A percentile compares a stretch with the other conserved stretches of the same genome.
Conservation (phyloP, 2,888 invertebrate genomes). For the Orthosia gothica region DNA sequence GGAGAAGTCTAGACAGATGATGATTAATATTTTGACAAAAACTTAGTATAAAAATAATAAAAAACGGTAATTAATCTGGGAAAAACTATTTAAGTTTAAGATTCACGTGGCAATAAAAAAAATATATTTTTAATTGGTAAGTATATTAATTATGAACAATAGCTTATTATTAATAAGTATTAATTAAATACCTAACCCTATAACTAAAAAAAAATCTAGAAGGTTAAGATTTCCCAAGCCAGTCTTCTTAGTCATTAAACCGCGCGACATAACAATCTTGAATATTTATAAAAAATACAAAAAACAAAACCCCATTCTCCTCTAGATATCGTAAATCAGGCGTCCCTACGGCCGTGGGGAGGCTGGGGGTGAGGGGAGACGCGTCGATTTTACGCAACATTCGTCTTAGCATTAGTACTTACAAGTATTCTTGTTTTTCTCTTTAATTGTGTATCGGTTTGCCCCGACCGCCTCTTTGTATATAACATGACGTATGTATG, state of each 20-base stretch:
- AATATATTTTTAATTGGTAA: too few relatives aligned
- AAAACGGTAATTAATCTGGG: background rate
- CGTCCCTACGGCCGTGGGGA: constrained; percentile 82
- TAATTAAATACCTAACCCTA: background rate
- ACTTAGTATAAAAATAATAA: background rate
- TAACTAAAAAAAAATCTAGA: constrained; percentile 10
- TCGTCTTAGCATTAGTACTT: constrained; percentile 90
- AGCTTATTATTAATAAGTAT: background rate
- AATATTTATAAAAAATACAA: constrained; percentile 76
- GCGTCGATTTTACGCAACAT: constrained; percentile 91
- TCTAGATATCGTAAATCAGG: constrained; percentile 87
- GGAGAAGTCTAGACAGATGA: background rate
- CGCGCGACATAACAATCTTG: constrained; percentile 34
- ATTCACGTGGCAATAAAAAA: too few relatives aligned
- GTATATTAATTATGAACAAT: background rate
- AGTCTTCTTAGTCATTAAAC: constrained; percentile 24
- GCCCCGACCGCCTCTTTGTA: constrained; percentile 72
- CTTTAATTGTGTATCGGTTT: constrained; percentile 90
- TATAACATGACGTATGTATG: constrained; percentile 27
- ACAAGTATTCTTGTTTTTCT: constrained; percentile 88
- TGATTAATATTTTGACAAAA: background rate
- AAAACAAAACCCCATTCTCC: constrained; percentile 78
- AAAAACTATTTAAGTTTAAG: background rate
- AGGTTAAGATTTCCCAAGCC: constrained; percentile 15
- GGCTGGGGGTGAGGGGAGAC: constrained; percentile 72